phyloP scores from a whole-genome alignment of 2,888 invertebrate genomes.

The Lamellibrachia satsuma region DNA sequence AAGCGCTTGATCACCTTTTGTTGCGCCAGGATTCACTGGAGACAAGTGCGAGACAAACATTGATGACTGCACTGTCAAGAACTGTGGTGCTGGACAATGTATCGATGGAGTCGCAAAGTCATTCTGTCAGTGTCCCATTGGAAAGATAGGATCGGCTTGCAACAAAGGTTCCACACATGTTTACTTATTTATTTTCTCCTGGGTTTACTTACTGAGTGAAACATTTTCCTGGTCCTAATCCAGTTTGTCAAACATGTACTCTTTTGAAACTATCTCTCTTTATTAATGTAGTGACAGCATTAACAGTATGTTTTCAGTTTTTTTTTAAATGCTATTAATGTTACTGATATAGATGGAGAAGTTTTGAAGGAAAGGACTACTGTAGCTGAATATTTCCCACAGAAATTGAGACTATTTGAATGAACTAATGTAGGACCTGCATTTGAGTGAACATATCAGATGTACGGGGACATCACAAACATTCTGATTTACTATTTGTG shows the following conservation, averaged over 20 bases:
- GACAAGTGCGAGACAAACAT: constrained; percentile 51
- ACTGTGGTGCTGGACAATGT: not conserved
- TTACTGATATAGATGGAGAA: not conserved
- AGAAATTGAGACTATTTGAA: not conserved
- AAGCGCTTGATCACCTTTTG: too few relatives aligned
- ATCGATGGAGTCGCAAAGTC: constrained; percentile 13
- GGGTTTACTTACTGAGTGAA: not conserved
- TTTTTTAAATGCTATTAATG: too few relatives aligned
- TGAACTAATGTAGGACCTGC: not conserved
- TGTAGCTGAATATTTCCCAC: not conserved
- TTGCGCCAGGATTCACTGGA: constrained; percentile 50
- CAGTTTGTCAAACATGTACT: not conserved
- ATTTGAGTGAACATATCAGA: not conserved
- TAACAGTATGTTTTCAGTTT: too few relatives aligned
- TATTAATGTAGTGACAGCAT: too few relatives aligned
- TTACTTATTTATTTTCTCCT: too few relatives aligned
- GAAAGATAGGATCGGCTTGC: constrained; percentile 6
- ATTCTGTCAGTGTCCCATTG: constrained; percentile 20
- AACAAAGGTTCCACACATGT: not conserved
- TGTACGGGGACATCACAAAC: not conserved
- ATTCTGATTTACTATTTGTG: not conserved
- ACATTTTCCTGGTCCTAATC: too few relatives aligned
- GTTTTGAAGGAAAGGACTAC: not conserved
- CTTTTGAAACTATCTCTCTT: not conserved
- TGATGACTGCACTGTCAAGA: constrained; percentile 49